Base-by-base conservation (phyloP, 1,140 invertebrate genomes). In the Sitobion miscanthi region DNA sequence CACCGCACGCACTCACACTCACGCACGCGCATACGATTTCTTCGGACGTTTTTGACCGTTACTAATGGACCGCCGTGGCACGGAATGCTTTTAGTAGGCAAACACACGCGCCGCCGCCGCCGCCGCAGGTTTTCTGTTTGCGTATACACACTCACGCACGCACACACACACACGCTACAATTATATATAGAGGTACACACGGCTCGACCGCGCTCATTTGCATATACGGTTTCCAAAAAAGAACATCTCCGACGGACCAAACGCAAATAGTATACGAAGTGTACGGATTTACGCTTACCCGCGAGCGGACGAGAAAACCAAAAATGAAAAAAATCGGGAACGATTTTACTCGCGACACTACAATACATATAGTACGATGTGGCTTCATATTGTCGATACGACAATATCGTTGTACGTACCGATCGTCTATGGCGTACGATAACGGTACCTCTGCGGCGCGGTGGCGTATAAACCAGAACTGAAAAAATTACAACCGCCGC, bases 61-160 rank as follows among this genome's bases (percentile, higher is more conserved):
- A 90, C 89, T 90, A 90, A 90, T 90, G 89, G 54, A 90, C 42
- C 38, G 89, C 35, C 25, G 49, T 47, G 17, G 88, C 52, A 62
- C 38, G 89, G 89, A 90, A 90, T 90, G 54, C 89, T 90, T 90
- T 69, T 90, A 90, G 89, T 90, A 69, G 89, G 38, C 89, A 69
- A 90, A 90, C 88, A 90, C 38, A 52, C 87, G 21, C 47, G 87
- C 25, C 47, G 47, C 25, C 45, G 85, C 25, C 45, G 85, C 35
- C 35, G 35, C 86, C 83, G 42, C 83, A 23, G 87, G 87, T 89
- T 89, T 89, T 90, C 88, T 90, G 88, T 90, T 88, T 88, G 49
- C 87, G 85, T 86, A n/a, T 20, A 47, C 38, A 45, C 38, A 85
- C 42, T 5, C 38, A 42, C 38, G 23, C 38, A 42, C 83, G 2